phyloP scores from a whole-genome alignment of 2,888 invertebrate genomes.

The Hemithea aestivaria region DNA sequence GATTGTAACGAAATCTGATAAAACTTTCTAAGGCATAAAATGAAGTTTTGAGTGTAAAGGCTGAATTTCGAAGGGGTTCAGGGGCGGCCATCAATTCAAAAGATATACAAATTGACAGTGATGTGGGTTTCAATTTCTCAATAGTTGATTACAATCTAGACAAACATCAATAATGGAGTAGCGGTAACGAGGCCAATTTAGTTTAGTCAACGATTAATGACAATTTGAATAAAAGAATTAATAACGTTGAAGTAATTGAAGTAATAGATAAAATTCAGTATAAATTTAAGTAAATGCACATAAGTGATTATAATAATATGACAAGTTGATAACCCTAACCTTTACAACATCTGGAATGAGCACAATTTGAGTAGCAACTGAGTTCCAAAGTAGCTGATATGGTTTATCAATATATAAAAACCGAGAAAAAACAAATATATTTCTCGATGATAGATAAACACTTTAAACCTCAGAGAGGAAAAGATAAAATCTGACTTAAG shows the following conservation, averaged over 20 bases:
- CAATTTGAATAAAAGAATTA: too few species aligned
- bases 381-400: too few species aligned
- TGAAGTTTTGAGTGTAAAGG: slow-evolving; percentile 20
- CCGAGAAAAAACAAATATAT: slow-evolving; percentile 21
- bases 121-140: slow-evolving; percentile 23
- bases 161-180: slow-evolving; percentile 17
- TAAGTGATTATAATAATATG: too few species aligned
- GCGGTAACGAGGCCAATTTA: slow-evolving; percentile 10
- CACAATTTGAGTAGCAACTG: too few species aligned
- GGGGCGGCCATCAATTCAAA: slow-evolving; percentile 21
- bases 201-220: not conserved
- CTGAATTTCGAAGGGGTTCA: slow-evolving; percentile 20
- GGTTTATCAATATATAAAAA: too few species aligned
- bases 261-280: not conserved
- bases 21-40: slow-evolving; percentile 17
- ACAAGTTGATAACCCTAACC: too few species aligned
- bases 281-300: too few species aligned
- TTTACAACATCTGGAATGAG: not conserved
- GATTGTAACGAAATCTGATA: slow-evolving; percentile 19
- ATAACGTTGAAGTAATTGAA: too few species aligned
- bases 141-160: slow-evolving; percentile 23
- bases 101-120: slow-evolving; percentile 29
- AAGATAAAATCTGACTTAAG: too few species aligned
- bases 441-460: too few species aligned
- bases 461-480: too few species aligned